Percentiles rank a stretch among this genome's conserved stretches.
Evolutionary conservation across 2,888 invertebrate species (phyloP).

Genomic region (Poecilus cupreus): DNA sequence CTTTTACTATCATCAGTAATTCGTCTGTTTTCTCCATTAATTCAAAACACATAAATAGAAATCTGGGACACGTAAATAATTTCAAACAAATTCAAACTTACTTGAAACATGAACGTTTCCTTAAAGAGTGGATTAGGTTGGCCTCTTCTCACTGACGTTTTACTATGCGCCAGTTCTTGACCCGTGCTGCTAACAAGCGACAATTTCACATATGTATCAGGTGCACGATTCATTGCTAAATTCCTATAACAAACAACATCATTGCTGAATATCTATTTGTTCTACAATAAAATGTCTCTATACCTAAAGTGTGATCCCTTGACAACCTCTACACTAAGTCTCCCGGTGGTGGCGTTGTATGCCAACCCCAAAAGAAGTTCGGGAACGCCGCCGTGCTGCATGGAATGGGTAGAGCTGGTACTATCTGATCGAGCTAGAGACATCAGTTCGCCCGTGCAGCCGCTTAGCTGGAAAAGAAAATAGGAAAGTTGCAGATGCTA

Average conservation of each 20-base stretch:
- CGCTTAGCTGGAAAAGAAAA: slow-evolving; percentile 72
- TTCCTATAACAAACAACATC: slow-evolving; percentile 75
- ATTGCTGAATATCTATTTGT: background rate
- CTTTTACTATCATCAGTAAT: no score
- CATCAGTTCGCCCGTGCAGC: slow-evolving; percentile 77
- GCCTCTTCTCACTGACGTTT: slow-evolving; percentile 92
- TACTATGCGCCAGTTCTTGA: slow-evolving; percentile 93
- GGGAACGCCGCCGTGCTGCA: slow-evolving; percentile 92
- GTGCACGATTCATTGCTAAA: slow-evolving; percentile 85
- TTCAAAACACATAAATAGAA: no score
- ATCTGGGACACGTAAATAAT: no score
- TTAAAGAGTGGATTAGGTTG: slow-evolving; percentile 97
- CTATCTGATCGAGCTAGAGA: slow-evolving; percentile 94
- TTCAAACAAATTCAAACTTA: slow-evolving; percentile 70
- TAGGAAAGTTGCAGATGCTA: slow-evolving; percentile 63
- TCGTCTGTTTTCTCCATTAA: no score
- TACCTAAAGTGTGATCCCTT: slow-evolving; percentile 84
- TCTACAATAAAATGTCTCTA: background rate
- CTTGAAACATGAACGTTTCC: slow-evolving; percentile 97
- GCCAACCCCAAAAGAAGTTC: slow-evolving; percentile 91
- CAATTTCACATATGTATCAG: slow-evolving; percentile 95
- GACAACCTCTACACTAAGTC: slow-evolving; percentile 92
- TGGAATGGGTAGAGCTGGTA: slow-evolving; percentile 94
- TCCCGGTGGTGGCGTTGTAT: slow-evolving; percentile 94
- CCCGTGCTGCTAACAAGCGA: slow-evolving; percentile 94